A percentile compares a stretch with the other conserved stretches of the same genome.
phyloP scores from a whole-genome alignment of 2,113 vertebrate genomes.

The Boulengerochromis microlepis region DNA sequence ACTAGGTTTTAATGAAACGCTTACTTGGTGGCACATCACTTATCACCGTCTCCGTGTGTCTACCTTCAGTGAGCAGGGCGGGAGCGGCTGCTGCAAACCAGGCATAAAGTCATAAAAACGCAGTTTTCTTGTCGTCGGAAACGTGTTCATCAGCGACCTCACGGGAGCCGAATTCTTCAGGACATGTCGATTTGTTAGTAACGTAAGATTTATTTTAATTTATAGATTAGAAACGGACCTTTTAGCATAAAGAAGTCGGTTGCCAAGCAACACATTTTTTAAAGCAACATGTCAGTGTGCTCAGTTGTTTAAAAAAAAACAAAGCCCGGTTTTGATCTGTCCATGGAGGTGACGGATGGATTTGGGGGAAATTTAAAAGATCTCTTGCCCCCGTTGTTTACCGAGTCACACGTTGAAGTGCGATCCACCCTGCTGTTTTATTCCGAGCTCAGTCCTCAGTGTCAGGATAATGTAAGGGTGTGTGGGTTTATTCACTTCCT shows the following conservation, averaged over 20 bases:
- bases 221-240: background rate
- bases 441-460: constrained; percentile 28
- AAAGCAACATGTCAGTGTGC: background rate
- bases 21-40: background rate
- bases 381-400: background rate
- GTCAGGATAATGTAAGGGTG: background rate
- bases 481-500: background rate
- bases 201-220: background rate
- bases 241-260: background rate
- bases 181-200: background rate
- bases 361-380: background rate
- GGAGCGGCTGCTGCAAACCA: background rate
- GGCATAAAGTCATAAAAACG: background rate
- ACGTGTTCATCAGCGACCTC: accelerated
- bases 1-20: background rate
- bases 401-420: background rate
- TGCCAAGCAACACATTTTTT: constrained; percentile 31
- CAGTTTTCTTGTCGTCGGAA: background rate
- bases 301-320: accelerated
- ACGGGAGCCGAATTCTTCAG: background rate
- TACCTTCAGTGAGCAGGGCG: background rate
- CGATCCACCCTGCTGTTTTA: constrained; percentile 30
- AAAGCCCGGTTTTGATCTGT: background rate
- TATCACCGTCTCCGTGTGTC: background rate
- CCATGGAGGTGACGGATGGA: background rate